Evolutionary conservation across 1,140 invertebrate species (phyloP).

Genomic region (Acromyrmex charruanus): DNA sequence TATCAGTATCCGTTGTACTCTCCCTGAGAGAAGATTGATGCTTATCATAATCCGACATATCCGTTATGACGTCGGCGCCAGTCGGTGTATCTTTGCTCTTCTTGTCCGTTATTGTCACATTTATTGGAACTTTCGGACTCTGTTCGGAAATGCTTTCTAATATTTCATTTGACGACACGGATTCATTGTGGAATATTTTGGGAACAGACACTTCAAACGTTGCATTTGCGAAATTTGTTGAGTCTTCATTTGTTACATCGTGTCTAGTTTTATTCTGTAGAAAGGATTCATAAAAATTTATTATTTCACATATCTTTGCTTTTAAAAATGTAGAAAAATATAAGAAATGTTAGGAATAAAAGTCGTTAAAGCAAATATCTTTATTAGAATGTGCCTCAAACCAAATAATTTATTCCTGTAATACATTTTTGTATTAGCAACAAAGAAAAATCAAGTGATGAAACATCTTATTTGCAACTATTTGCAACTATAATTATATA

Average conservation of each 20-base stretch:
- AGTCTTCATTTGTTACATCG: slow-evolving; percentile 76
- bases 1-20: slow-evolving; percentile 61
- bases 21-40: slow-evolving; percentile 77
- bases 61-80: slow-evolving; percentile 67
- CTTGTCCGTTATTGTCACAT: slow-evolving; percentile 84
- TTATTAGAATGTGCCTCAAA: not conserved
- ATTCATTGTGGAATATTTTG: slow-evolving; percentile 80
- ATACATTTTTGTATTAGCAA: not conserved
- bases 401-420: not conserved
- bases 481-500: no score
- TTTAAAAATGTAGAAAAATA: not conserved
- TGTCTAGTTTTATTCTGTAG: slow-evolving; percentile 79
- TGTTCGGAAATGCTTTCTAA: slow-evolving; percentile 77
- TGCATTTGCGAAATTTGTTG: slow-evolving; percentile 80
- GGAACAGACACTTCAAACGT: slow-evolving; percentile 84
- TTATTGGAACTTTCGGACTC: slow-evolving; percentile 80
- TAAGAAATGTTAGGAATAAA: not conserved
- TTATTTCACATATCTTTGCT: not conserved
- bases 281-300: slow-evolving; percentile 32
- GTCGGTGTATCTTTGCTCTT: slow-evolving; percentile 66
- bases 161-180: slow-evolving; percentile 78
- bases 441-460: not conserved
- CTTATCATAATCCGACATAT: slow-evolving; percentile 74
- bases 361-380: not conserved
- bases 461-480: no score